Evolutionary conservation across 2,888 invertebrate genomes (phyloP), one percentile per base, ranked within the genome.

Genomic region (Pasiphila rectangulata): DNA sequence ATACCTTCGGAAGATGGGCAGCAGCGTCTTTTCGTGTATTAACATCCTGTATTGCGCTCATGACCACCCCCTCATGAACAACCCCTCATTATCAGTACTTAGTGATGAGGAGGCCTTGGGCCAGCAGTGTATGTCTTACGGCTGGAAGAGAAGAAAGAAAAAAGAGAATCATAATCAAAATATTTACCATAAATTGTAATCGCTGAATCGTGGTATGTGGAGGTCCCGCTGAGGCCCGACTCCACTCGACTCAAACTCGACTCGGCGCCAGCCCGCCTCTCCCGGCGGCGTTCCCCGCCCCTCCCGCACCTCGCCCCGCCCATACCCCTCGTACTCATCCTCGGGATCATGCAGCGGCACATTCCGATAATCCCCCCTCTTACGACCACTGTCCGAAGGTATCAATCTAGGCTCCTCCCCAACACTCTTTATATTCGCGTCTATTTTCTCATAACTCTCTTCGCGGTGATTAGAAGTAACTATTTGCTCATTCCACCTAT

Each of bases 361-460:
- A 63, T 94, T 93, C 59, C 93, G 89, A 70, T 94, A 94, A 64
- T 94, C 93, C 25, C 94, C 93, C 56, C 93, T 90, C 65, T 92
- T 92, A 42, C 87, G 79, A 55, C 69, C 70, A 62, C 60, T 79
- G 32, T 86, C 85, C n/a, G 73, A 55, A 38, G 78, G 60, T 57
- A 76, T 60, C 38, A 77, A 75, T 38, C 80, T 70, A 29, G 83
- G 76, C 54, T 78, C 69, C 62, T 85, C 83, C 23, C 78, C 73
- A 66, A 67, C 72, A 55, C 72, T 78, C 59, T 85, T 84, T 61
- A 92, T 90, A 74, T 91, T 93, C 88, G 94, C 91, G 72, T 94
- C 94, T 57, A 95, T 94, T 86, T 94, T 95, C 74, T 94, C 94
- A 69, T 94, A 94, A 77, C 92, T 94, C 64, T 94, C 94, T 55